A percentile compares a stretch with the other conserved stretches of the same genome.
phyloP scores from a whole-genome alignment of 2,113 vertebrate genomes.

The Leptobrachium ailaonicum region DNA sequence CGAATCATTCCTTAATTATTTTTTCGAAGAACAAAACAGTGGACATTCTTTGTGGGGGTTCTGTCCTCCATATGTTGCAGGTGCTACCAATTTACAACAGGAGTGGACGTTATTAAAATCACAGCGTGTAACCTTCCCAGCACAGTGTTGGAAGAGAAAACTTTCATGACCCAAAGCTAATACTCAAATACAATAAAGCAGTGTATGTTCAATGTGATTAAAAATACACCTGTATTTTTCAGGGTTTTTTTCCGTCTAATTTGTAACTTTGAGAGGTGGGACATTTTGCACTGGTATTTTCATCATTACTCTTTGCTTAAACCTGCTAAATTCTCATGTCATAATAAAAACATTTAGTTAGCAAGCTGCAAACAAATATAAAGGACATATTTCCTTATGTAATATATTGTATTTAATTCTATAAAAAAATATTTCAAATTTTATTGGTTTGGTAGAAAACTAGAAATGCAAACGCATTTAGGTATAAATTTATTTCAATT shows the following conservation, averaged over 20 bases:
- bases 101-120: constrained; percentile 50
- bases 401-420: too few species aligned
- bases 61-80: constrained; percentile 50
- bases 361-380: too few species aligned
- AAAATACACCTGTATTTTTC: constrained; percentile 45
- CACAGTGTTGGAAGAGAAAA: constrained; percentile 29
- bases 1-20: constrained; percentile 47
- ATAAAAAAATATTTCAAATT: too few species aligned
- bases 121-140: constrained; percentile 42
- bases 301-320: too few species aligned
- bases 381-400: too few species aligned
- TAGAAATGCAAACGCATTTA: too few species aligned
- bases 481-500: too few species aligned
- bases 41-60: constrained; percentile 50
- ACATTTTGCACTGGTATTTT: background rate
- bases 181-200: constrained; percentile 48
- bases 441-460: too few species aligned
- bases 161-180: constrained; percentile 41
- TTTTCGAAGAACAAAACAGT: constrained; percentile 48
- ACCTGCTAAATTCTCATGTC: too few species aligned
- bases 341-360: too few species aligned
- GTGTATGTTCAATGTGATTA: constrained; percentile 44
- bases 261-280: background rate
- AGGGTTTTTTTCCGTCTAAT: background rate
- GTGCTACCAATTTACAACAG: constrained; percentile 51